Evolutionary conservation across 2,888 invertebrate genomes (phyloP).

Genomic region (Nipponacmea schrenckii): DNA sequence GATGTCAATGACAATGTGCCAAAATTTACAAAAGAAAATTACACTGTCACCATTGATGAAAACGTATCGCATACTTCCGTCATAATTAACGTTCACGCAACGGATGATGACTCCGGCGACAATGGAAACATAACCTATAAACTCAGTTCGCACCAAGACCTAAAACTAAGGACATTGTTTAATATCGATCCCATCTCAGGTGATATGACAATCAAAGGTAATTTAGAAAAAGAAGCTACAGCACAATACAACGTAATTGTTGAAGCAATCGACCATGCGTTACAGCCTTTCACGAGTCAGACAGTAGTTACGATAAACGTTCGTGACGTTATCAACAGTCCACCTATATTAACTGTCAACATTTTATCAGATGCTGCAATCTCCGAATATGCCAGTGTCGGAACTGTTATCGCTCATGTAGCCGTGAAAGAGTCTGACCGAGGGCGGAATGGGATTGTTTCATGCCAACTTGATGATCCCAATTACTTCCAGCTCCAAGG

Average conservation of each 20-base stretch:
- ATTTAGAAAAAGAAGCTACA: conserved; percentile 44
- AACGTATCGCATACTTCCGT: conserved; percentile 46
- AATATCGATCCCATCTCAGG: conserved; percentile 46
- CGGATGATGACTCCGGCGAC: conserved; percentile 84
- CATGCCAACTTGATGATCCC: conserved; percentile 36
- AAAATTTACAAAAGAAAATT: conserved; percentile 41
- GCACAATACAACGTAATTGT: conserved; percentile 49
- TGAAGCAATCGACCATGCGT: conserved; percentile 50
- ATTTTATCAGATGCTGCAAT: conserved; percentile 40
- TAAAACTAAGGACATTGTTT: conserved; percentile 45
- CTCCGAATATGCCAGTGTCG: conserved; percentile 50
- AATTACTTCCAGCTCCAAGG: conserved; percentile 44
- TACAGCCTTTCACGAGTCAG: conserved; percentile 47
- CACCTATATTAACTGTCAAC: conserved; percentile 75
- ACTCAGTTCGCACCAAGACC: conserved; percentile 48
- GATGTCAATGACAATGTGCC: conserved; percentile 58
- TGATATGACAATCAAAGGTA: conserved; percentile 46
- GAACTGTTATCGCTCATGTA: conserved; percentile 57
- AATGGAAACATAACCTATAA: conserved; percentile 75
- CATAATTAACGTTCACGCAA: conserved; percentile 76
- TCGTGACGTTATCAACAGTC: conserved; percentile 91
- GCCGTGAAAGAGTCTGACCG: conserved; percentile 56
- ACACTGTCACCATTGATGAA: conserved; percentile 51
- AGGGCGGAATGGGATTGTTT: conserved; percentile 55
- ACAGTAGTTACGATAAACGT: conserved; percentile 69